phyloP scores from a whole-genome alignment of 2,797 vertebrate genomes.

The Sebastiscus tertius region DNA sequence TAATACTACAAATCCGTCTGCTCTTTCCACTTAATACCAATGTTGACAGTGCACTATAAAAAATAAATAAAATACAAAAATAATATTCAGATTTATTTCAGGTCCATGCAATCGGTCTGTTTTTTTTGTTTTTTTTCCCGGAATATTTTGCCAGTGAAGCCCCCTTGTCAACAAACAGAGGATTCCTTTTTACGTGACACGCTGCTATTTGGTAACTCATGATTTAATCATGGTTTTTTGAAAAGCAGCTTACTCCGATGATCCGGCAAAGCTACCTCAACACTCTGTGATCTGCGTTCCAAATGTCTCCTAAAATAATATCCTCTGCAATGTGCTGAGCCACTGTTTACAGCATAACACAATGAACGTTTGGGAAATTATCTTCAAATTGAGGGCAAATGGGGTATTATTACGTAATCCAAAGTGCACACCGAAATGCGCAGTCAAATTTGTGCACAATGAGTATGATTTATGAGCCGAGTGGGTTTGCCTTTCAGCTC shows the following conservation, averaged over 20 bases:
- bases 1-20: constrained; percentile 10
- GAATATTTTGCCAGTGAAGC: not conserved
- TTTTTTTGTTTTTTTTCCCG: not conserved
- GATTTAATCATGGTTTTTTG: constrained; percentile 44
- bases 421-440: not conserved
- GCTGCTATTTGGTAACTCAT: constrained; percentile 30
- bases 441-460: constrained; percentile 9
- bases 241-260: constrained; percentile 50
- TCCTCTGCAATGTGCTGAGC: not conserved
- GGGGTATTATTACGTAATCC: constrained; percentile 13
- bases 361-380: constrained; percentile 1
- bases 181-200: constrained; percentile 10
- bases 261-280: constrained; percentile 24
- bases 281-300: constrained; percentile 6
- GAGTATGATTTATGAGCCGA: constrained; percentile 39
- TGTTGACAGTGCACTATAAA: not conserved
- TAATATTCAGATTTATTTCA: not conserved
- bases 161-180: constrained; percentile 3
- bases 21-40: not conserved
- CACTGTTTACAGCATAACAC: not conserved
- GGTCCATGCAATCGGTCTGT: not conserved
- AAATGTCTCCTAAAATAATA: constrained; percentile 35
- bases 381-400: constrained; percentile 5
- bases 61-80: not conserved
- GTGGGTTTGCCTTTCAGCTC: constrained; percentile 30